Evolutionary conservation across 2,113 vertebrate species (phyloP).

Genomic region (Nesoenas mayeri): DNA sequence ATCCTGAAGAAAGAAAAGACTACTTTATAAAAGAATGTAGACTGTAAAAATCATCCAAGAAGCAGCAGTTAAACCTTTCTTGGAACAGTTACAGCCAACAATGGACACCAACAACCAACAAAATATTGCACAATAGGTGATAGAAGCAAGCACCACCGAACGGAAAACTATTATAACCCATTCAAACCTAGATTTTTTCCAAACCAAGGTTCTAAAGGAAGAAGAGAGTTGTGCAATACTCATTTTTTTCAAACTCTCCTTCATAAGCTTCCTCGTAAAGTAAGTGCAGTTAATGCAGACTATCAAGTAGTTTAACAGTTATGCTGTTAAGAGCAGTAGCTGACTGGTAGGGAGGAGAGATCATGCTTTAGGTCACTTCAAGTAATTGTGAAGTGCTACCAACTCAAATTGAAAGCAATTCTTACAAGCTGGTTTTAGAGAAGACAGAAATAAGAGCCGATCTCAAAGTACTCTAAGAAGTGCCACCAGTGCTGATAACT

Average conservation of each 20-base stretch:
- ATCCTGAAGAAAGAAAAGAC: slow-evolving; percentile 57
- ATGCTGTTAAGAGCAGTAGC: neutral
- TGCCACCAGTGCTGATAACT: neutral
- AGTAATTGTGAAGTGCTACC: neutral
- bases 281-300: neutral
- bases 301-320: neutral
- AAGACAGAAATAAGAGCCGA: neutral
- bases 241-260: neutral
- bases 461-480: neutral
- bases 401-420: neutral
- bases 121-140: slow-evolving; percentile 23
- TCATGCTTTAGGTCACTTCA: neutral
- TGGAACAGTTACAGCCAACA: neutral
- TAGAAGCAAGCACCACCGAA: neutral
- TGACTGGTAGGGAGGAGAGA: neutral
- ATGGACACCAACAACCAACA: neutral
- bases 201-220: neutral
- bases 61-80: slow-evolving; percentile 27
- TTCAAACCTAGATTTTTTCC: neutral
- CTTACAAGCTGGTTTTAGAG: neutral
- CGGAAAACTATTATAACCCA: neutral
- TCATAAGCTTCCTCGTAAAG: neutral
- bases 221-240: neutral
- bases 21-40: slow-evolving; percentile 49
- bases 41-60: slow-evolving; percentile 46